These are phyloP conservation scores for Argynnis bischoffii DNA, from an alignment of 2,888 invertebrate species.

Conservation along the genomic window DNA sequence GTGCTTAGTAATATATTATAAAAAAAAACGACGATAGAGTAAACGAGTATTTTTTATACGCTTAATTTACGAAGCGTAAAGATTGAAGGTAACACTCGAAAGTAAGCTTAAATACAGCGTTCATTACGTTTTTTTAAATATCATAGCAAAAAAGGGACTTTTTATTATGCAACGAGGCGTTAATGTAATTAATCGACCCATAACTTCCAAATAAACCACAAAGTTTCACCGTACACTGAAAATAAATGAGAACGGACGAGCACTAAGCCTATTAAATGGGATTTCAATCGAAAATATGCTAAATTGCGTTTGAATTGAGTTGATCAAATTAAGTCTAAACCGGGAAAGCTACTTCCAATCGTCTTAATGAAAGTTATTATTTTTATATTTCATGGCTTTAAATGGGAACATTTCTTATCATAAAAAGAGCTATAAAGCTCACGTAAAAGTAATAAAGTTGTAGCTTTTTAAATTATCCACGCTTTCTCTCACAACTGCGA, in stretches of 20 bases:
- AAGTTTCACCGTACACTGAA: slow-evolving; percentile 23
- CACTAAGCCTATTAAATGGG: slow-evolving; percentile 10
- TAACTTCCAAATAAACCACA: slow-evolving; percentile 21
- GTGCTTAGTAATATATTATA: slow-evolving; percentile 13
- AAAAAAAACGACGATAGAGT: not conserved
- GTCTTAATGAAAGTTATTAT: too few relatives aligned
- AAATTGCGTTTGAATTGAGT: slow-evolving; percentile 4
- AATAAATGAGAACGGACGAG: slow-evolving; percentile 23
- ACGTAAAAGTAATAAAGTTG: too few relatives aligned
- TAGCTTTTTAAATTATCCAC: too few relatives aligned
- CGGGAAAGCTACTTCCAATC: not conserved
- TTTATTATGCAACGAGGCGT: slow-evolving; percentile 13
- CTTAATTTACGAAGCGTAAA: too few relatives aligned
- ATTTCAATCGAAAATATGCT: slow-evolving; percentile 15
- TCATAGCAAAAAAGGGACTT: not conserved
- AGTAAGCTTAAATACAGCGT: not conserved
- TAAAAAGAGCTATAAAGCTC: too few relatives aligned
- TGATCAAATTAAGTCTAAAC: not conserved
- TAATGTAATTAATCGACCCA: slow-evolving; percentile 23
- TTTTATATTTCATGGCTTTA: too few relatives aligned
- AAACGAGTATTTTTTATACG: not conserved
- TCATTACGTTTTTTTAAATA: not conserved
- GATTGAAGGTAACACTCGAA: not conserved
- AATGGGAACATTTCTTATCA: too few relatives aligned
- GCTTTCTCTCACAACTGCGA: too few relatives aligned